Percentiles rank a stretch among this genome's conserved stretches.
phyloP scores from a whole-genome alignment of 1,140 invertebrate species.

The Drosophila lowei region DNA sequence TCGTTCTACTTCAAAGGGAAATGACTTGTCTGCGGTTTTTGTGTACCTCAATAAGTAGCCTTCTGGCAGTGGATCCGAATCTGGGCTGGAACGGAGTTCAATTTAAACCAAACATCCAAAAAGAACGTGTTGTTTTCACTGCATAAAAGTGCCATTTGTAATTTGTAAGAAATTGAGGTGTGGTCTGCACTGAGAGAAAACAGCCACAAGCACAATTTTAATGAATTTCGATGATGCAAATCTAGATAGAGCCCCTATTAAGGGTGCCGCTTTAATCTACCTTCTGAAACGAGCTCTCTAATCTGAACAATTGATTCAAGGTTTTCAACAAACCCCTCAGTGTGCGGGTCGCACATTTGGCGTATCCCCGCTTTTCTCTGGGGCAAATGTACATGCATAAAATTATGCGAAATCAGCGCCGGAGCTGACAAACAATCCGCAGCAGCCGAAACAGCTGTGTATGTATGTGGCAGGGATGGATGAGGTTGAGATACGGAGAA shows the following conservation, averaged over 20 bases:
- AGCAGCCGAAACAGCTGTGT: constrained; percentile 15
- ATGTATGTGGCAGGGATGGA: neutral
- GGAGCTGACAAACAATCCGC: constrained; percentile 55
- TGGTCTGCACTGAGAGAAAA: constrained; percentile 2
- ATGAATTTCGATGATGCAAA: neutral
- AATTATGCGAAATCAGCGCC: constrained; percentile 78
- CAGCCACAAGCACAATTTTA: neutral
- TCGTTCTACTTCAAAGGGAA: constrained; percentile 50
- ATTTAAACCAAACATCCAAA: neutral
- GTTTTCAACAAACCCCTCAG: neutral
- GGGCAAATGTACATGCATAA: constrained; percentile 60
- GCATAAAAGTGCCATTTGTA: constrained; percentile 67
- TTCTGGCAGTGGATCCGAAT: too few relatives aligned
- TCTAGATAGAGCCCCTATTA: too few relatives aligned
- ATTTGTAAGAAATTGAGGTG: constrained; percentile 57
- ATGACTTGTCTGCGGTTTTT: constrained; percentile 68
- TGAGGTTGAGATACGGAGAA: constrained; percentile 21
- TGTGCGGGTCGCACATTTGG: constrained; percentile 17
- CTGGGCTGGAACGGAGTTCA: too few relatives aligned
- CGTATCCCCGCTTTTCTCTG: neutral
- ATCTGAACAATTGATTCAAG: neutral
- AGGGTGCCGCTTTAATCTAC: too few relatives aligned
- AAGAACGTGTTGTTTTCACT: constrained; percentile 53
- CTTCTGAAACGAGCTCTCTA: too few relatives aligned
- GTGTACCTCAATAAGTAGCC: constrained; percentile 2